Evolutionary conservation across 1,140 invertebrate species (phyloP).

Genomic region (Frieseomelitta varia): DNA sequence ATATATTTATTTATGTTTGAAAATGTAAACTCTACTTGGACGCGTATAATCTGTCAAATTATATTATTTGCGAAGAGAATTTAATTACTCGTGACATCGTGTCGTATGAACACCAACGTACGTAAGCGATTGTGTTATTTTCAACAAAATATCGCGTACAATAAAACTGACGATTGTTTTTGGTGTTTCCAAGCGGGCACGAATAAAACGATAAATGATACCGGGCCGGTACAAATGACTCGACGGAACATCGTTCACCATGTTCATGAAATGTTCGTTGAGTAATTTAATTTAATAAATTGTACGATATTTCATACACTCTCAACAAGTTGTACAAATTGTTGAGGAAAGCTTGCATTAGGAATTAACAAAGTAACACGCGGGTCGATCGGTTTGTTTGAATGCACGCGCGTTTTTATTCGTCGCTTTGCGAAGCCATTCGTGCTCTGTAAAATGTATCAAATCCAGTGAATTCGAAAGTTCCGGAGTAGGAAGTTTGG

Average conservation of each 20-base stretch:
- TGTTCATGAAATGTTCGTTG: background rate
- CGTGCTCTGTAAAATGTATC: background rate
- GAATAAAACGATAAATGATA: background rate
- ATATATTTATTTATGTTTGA: slow-evolving; percentile 1
- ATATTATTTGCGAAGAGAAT: background rate
- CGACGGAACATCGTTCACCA: background rate
- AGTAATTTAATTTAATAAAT: background rate
- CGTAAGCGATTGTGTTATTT: background rate
- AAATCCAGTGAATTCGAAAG: background rate
- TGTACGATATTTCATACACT: background rate
- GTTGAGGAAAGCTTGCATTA: too few relatives aligned
- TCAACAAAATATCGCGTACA: background rate
- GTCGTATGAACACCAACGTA: background rate
- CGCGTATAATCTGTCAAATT: slow-evolving; percentile 3
- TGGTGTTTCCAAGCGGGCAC: background rate
- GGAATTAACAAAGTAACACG: background rate
- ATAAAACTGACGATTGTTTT: background rate
- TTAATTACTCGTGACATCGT: slow-evolving; percentile 16
- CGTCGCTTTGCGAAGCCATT: background rate
- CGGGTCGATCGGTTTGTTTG: background rate
- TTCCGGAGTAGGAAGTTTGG: slow-evolving; percentile 17
- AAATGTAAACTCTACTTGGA: background rate
- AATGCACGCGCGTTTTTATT: background rate
- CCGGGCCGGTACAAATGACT: background rate
- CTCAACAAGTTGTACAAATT: background rate